These are phyloP conservation scores for Nebria brevicollis DNA, from an alignment of 2,888 invertebrate genomes.

Conservation along the genomic window DNA sequence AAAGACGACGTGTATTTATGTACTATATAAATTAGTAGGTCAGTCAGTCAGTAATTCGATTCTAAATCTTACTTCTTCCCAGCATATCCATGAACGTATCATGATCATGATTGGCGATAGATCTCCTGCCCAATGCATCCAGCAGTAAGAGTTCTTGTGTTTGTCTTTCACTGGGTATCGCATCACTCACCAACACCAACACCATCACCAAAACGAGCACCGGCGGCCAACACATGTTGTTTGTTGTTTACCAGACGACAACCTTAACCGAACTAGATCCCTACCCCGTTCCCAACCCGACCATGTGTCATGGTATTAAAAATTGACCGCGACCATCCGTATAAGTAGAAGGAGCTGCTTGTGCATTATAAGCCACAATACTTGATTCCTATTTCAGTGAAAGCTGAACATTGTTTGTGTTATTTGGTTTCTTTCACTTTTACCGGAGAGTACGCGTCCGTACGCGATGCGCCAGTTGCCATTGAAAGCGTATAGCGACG, in stretches of 20 bases:
- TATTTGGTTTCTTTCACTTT: constrained; percentile 56
- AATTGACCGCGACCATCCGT: constrained; percentile 4
- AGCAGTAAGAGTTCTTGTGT: constrained; percentile 80
- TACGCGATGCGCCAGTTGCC: constrained; percentile 54
- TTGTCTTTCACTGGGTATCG: constrained; percentile 71
- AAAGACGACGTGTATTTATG: not conserved
- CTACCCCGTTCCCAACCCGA: not conserved
- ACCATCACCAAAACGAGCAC: constrained; percentile 24
- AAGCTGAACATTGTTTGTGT: constrained; percentile 53
- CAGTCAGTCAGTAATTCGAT: not conserved
- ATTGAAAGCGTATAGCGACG: constrained; percentile 54
- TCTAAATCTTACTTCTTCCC: constrained; percentile 76
- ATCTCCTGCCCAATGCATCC: constrained; percentile 76
- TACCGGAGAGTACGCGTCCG: constrained; percentile 47
- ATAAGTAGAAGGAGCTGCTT: not conserved
- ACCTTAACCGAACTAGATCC: constrained; percentile 31
- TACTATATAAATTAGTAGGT: not conserved
- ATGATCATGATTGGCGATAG: constrained; percentile 68
- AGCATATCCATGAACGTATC: constrained; percentile 84
- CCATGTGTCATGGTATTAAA: not conserved
- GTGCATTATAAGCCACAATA: constrained; percentile 3
- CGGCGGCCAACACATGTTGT: constrained; percentile 15
- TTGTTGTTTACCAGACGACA: constrained; percentile 22
- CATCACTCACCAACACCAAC: constrained; percentile 53
- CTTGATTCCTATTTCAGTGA: constrained; percentile 50